A percentile compares a stretch with the other conserved stretches of the same genome.
Evolutionary conservation across 2,888 invertebrate species (phyloP).

Genomic region (Octodonta nipae): DNA sequence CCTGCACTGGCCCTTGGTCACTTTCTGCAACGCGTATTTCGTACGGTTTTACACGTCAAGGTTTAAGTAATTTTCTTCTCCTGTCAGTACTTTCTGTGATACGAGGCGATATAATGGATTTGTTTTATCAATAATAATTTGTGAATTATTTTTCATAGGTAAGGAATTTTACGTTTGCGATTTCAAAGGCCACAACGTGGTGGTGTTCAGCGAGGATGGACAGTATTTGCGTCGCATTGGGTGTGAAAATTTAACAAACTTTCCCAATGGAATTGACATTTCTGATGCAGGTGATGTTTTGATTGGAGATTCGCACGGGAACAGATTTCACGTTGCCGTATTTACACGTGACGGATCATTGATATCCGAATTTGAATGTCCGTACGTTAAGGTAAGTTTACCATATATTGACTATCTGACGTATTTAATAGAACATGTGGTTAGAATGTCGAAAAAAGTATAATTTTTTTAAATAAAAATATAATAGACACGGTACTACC

Average conservation of each 20-base stretch:
- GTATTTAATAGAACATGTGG: no score
- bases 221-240: conserved; percentile 86
- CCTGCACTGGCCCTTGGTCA: no score
- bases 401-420: no score
- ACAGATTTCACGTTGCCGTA: conserved; percentile 93
- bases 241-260: conserved; percentile 88
- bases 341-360: conserved; percentile 79
- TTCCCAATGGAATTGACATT: conserved; percentile 95
- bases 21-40: no score
- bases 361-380: conserved; percentile 89
- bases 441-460: no score
- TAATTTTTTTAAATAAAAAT: no score
- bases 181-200: conserved; percentile 95
- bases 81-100: no score
- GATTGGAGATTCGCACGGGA: conserved; percentile 93
- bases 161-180: conserved; percentile 93
- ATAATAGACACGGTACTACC: no score
- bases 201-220: conserved; percentile 87
- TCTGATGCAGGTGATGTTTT: conserved; percentile 93
- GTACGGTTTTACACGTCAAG: no score
- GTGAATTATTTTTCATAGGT: conserved; percentile 41
- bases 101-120: no score
- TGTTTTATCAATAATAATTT: no score
- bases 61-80: no score
- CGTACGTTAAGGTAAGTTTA: conserved; percentile 77